Evolutionary conservation across 2,797 vertebrate genomes (phyloP).

Genomic region (Pagetopsis macropterus): DNA sequence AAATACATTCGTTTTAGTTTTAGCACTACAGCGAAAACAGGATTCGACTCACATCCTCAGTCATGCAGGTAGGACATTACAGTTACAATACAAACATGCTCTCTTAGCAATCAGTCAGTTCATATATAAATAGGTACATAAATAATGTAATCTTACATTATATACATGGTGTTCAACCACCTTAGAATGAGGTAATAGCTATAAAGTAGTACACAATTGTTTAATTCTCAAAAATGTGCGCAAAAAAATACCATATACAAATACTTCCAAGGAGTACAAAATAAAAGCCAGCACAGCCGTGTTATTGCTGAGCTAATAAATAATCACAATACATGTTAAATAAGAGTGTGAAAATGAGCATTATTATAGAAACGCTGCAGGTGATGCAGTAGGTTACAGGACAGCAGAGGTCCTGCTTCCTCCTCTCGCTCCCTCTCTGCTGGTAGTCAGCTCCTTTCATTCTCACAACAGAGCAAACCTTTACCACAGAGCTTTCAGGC

Average conservation of each 20-base stretch:
- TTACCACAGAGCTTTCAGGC: slow-evolving; percentile 23
- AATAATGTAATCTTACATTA: slow-evolving; percentile 18
- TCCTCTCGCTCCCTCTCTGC: background rate
- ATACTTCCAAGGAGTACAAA: background rate
- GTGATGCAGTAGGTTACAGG: background rate
- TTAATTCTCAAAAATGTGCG: background rate
- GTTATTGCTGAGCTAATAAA: slow-evolving; percentile 1
- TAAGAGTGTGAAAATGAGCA: slow-evolving; percentile 22
- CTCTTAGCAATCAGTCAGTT: slow-evolving; percentile 3
- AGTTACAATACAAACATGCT: slow-evolving; percentile 10
- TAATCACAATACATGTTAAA: slow-evolving; percentile 18
- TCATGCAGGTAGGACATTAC: slow-evolving; percentile 17
- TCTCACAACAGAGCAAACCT: slow-evolving; percentile 19
- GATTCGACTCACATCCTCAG: slow-evolving; percentile 6
- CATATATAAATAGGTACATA: slow-evolving; percentile 24
- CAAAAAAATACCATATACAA: background rate
- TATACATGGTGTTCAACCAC: slow-evolving; percentile 11
- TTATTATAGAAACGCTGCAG: background rate
- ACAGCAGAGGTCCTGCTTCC: background rate
- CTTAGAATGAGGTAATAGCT: slow-evolving; percentile 34
- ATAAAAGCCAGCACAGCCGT: background rate
- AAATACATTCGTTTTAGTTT: background rate
- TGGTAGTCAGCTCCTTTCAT: background rate
- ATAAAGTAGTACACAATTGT: background rate
- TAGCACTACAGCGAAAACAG: slow-evolving; percentile 4